Percentiles rank a stretch among this genome's conserved stretches.
Conservation (phyloP, 2,113 vertebrate genomes). For the Lynx canadensis region DNA sequence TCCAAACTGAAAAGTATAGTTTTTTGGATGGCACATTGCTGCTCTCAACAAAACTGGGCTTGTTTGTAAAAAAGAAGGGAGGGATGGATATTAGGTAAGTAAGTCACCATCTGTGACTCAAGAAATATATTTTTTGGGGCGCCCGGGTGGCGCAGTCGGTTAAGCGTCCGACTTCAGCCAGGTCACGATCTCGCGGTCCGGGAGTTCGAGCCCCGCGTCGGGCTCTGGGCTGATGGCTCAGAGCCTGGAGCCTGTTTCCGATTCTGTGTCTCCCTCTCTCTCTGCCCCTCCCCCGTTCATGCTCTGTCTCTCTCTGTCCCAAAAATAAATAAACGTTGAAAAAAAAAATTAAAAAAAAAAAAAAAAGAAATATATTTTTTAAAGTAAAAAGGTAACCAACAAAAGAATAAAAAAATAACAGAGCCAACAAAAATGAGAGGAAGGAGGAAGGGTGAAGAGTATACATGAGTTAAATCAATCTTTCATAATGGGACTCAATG, state of each 20-base stretch:
- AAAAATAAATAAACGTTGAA: too few relatives aligned
- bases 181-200: too few relatives aligned
- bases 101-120: neutral
- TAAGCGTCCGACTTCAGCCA: too few relatives aligned
- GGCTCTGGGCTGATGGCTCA: too few relatives aligned
- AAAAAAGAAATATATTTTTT: neutral
- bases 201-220: too few relatives aligned
- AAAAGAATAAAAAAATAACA: slow-evolving; percentile 19
- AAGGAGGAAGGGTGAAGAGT: neutral
- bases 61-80: neutral
- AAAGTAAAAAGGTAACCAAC: neutral
- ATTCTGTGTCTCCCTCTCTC: too few relatives aligned
- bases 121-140: neutral
- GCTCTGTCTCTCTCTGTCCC: too few relatives aligned
- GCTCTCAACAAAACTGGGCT: neutral
- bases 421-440: neutral
- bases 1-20: neutral
- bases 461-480: neutral
- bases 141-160: too few relatives aligned
- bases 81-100: neutral
- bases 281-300: too few relatives aligned
- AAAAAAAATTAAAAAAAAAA: too few relatives aligned
- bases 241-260: too few relatives aligned
- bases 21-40: neutral
- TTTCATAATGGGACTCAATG: neutral